A percentile compares a stretch with the other conserved stretches of the same genome.
phyloP scores from a whole-genome alignment of 2,113 vertebrate species.

The Misgurnus mizolepis region DNA sequence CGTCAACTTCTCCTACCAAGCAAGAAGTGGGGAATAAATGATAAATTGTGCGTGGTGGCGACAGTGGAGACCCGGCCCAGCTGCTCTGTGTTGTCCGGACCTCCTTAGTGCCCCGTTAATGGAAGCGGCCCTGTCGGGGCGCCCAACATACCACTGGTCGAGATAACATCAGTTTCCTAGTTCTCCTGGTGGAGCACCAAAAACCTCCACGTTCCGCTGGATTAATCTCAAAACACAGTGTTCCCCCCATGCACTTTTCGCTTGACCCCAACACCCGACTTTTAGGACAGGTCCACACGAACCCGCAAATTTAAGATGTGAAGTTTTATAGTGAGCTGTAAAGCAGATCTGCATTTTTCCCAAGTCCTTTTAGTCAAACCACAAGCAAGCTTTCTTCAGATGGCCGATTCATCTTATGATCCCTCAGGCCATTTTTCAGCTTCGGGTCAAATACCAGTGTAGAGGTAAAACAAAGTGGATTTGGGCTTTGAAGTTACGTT shows the following conservation, averaged over 20 bases:
- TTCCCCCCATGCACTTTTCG: slow-evolving; percentile 43
- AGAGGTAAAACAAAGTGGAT: slow-evolving; percentile 22
- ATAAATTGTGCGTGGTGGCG: slow-evolving; percentile 41
- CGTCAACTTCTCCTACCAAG: slow-evolving; percentile 31
- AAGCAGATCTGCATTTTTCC: slow-evolving; percentile 17
- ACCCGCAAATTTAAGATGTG: slow-evolving; percentile 30
- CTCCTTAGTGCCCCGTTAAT: slow-evolving; percentile 44
- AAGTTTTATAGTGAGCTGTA: slow-evolving; percentile 1
- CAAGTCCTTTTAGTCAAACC: slow-evolving; percentile 6
- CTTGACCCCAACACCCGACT: slow-evolving; percentile 28
- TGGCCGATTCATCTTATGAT: slow-evolving; percentile 1
- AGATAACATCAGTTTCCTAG: slow-evolving; percentile 64
- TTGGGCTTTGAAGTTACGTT: slow-evolving; percentile 3
- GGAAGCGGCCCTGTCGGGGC: slow-evolving; percentile 34
- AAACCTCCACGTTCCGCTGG: slow-evolving; percentile 50
- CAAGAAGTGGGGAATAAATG: slow-evolving; percentile 47
- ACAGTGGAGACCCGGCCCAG: slow-evolving; percentile 38
- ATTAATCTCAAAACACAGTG: slow-evolving; percentile 53
- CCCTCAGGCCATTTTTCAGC: slow-evolving; percentile 8
- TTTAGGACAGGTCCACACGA: slow-evolving; percentile 43
- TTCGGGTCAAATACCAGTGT: slow-evolving; percentile 29
- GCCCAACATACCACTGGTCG: slow-evolving; percentile 55
- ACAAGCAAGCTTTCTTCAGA: slow-evolving; percentile 20
- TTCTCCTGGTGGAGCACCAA: slow-evolving; percentile 42
- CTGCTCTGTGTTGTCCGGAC: slow-evolving; percentile 40